Evolutionary conservation across 1,140 invertebrate genomes (phyloP), one percentile per base, ranked within the genome.

Genomic region (Harpegnathos saltator): DNA sequence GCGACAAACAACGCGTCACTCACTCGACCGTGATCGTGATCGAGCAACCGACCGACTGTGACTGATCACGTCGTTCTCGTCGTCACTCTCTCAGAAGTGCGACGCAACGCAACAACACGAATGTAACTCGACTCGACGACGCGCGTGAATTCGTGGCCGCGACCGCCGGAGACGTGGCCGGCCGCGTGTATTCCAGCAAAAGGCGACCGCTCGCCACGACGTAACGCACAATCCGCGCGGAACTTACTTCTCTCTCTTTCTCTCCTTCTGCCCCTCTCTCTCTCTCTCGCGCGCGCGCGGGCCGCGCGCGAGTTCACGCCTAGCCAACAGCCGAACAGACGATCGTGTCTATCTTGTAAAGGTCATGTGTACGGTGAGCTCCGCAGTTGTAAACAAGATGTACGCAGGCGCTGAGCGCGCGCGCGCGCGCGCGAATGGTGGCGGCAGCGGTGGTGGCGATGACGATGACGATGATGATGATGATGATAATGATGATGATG

Each of bases 381-480:
- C 92, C 91, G 93, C 93, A 94, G 92, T 94, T 94, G 94, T 94
- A 94, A 94, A 94, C 93, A 94, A 94, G 89, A 90, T 92, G 59
- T 93, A 92, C 94, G 93, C 93, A 94, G 90, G 91, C 92, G 92
- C 91, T 71, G 87, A 91, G 89, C 85, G 90, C 90, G 52, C 38
- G 72, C 56, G 89, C 85, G 90, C 90, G 52, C 38, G 72, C 56
- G 91, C 92, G 91, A 94, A 93, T 92, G 91, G 91, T 91, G 90
- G 88, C 87, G 61, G 84, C 29, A n/a, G n/a, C n/a, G n/a, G n/a
- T n/a, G n/a, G n/a, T n/a, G 29, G 5, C 29, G 29, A 88, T 90
- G 88, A 88, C 90, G 90, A 89, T 86, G 88, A 91, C 89, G n/a
- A n/a, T n/a, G n/a, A n/a, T n/a, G n/a, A n/a, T n/a, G n/a, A n/a